Evolutionary conservation across 2,888 invertebrate species (phyloP).

Genomic region (Hypsopygia costalis): DNA sequence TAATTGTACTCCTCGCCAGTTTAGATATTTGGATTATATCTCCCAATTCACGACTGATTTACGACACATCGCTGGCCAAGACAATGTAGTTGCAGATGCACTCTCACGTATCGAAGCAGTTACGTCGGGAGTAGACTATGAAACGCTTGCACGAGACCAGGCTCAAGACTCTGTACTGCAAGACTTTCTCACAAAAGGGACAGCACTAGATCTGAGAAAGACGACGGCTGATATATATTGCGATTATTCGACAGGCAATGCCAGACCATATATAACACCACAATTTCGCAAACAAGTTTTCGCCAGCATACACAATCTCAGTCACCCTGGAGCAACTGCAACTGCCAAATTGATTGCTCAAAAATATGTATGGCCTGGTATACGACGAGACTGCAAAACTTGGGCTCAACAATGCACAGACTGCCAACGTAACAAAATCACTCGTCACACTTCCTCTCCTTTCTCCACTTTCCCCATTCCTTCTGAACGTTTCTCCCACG

Average conservation of each 20-base stretch:
- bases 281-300: constrained; percentile 11
- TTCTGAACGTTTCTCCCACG: constrained; percentile 36
- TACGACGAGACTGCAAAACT: constrained; percentile 16
- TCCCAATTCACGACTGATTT: constrained; percentile 15
- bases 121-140: too few species aligned
- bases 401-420: constrained; percentile 28
- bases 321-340: constrained; percentile 17
- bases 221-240: too few species aligned
- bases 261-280: constrained; percentile 16
- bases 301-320: constrained; percentile 13
- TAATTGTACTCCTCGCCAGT: constrained; percentile 14
- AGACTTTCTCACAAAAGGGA: too few species aligned
- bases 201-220: too few species aligned
- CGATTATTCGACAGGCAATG: background rate
- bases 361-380: constrained; percentile 21
- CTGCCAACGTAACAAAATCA: constrained; percentile 39
- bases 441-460: constrained; percentile 13
- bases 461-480: constrained; percentile 17
- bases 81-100: constrained; percentile 17
- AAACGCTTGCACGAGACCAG: too few species aligned
- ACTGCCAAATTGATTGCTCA: constrained; percentile 15
- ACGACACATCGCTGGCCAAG: constrained; percentile 9
- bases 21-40: constrained; percentile 14
- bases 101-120: too few species aligned
- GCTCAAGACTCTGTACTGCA: too few species aligned